A percentile compares a stretch with the other conserved stretches of the same genome.
Evolutionary conservation across 2,888 invertebrate genomes (phyloP).

Genomic region (Margaritifera margaritifera): DNA sequence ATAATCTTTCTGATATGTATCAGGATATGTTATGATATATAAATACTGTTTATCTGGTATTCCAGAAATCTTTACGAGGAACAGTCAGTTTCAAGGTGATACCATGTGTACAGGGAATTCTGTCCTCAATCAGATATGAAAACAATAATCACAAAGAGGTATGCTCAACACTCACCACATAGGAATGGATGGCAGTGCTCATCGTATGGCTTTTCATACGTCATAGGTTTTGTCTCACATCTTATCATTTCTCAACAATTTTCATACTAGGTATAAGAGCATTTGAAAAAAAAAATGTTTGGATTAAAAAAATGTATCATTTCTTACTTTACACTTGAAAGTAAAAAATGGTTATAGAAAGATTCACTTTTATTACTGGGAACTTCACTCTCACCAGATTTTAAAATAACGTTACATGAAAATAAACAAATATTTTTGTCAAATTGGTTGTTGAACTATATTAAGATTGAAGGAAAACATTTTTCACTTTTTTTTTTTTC

Average conservation of each 20-base stretch:
- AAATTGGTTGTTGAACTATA: background rate
- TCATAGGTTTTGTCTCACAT: too few relatives aligned
- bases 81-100: conserved; percentile 73
- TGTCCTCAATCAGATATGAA: conserved; percentile 45
- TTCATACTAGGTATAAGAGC: too few relatives aligned
- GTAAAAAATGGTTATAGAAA: too few relatives aligned
- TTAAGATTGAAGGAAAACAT: too few relatives aligned
- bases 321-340: background rate
- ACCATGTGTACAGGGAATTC: conserved; percentile 53
- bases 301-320: background rate
- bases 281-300: background rate
- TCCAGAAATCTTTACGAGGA: conserved; percentile 59
- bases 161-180: conserved; percentile 13
- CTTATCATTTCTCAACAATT: too few relatives aligned
- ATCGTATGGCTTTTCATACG: background rate
- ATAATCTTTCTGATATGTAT: too few relatives aligned
- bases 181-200: background rate
- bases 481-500: too few relatives aligned
- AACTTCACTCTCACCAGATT: background rate
- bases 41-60: background rate
- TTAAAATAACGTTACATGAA: too few relatives aligned
- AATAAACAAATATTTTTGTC: conserved; percentile 38
- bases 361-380: too few relatives aligned
- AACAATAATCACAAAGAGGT: conserved; percentile 60
- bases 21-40: too few relatives aligned